phyloP scores from a whole-genome alignment of 2,113 vertebrate species.

The Etheostoma cragini region DNA sequence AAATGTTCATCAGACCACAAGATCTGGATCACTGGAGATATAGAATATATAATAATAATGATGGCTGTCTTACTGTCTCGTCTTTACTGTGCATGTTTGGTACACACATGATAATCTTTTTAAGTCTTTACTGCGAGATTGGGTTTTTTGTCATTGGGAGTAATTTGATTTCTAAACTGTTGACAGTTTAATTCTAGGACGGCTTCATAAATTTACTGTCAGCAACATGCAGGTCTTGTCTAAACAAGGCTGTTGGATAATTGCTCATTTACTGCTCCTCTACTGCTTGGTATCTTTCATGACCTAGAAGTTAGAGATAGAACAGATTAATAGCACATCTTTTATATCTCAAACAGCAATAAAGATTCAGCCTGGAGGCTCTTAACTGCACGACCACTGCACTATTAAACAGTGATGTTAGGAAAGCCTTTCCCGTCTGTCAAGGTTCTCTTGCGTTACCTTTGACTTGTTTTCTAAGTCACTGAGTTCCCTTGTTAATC shows the following conservation, averaged over 20 bases:
- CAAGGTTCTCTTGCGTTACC: background rate
- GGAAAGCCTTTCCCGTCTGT: slow-evolving; percentile 20
- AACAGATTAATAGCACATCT: slow-evolving; percentile 55
- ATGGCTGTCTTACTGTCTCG: slow-evolving; percentile 13
- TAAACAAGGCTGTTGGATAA: slow-evolving; percentile 59
- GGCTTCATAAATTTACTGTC: slow-evolving; percentile 51
- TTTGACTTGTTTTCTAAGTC: background rate
- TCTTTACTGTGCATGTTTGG: slow-evolving; percentile 21
- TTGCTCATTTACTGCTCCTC: slow-evolving; percentile 52
- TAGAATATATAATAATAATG: background rate
- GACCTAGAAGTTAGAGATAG: slow-evolving; percentile 40
- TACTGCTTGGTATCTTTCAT: slow-evolving; percentile 42
- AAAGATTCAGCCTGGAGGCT: slow-evolving; percentile 50
- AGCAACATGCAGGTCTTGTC: slow-evolving; percentile 57
- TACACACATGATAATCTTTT: slow-evolving; percentile 34
- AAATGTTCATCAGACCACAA: slow-evolving; percentile 17
- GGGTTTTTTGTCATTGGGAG: background rate
- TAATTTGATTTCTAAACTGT: slow-evolving; percentile 55
- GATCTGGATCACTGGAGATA: slow-evolving; percentile 10
- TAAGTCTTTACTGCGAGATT: slow-evolving; percentile 19
- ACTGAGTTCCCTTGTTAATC: slow-evolving; percentile 11
- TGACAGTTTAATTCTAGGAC: slow-evolving; percentile 65
- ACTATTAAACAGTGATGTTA: slow-evolving; percentile 43
- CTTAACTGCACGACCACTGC: slow-evolving; percentile 24
- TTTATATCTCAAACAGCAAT: slow-evolving; percentile 56